These are phyloP conservation scores for Drosophila santomea DNA, from an alignment of 1,140 invertebrate genomes.

Conservation along the genomic window DNA sequence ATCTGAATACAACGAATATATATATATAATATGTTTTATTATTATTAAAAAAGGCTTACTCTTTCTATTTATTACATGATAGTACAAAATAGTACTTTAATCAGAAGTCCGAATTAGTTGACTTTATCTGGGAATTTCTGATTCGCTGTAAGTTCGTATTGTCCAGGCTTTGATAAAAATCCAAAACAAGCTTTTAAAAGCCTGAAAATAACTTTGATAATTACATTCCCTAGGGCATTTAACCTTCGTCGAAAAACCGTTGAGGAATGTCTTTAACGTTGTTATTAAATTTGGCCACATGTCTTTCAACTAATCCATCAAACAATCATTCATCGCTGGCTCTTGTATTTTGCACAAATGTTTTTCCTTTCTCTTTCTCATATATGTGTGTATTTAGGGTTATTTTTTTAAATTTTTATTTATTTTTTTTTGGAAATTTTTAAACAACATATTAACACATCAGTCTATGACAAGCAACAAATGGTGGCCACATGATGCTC, in stretches of 20 bases:
- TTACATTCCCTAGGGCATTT: conserved; percentile 17
- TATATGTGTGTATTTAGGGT: conserved; percentile 5
- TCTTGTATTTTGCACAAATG: conserved; percentile 33
- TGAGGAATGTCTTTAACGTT: conserved; percentile 9
- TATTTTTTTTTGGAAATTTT: conserved; percentile 28
- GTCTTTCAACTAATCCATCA: conserved; percentile 74
- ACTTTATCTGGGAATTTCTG: no score
- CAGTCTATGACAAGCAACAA: conserved; percentile 69
- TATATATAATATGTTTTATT: not conserved
- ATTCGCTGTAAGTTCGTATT: no score
- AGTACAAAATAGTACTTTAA: not conserved
- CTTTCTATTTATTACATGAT: not conserved
- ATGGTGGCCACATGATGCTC: conserved; percentile 73
- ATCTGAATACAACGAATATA: no score
- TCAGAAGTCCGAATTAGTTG: no score
- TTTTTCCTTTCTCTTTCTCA: conserved; percentile 43
- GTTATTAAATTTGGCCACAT: conserved; percentile 39
- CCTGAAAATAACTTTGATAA: not conserved
- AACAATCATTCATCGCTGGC: conserved; percentile 53
- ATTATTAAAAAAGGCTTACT: no score
- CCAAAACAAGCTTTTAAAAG: not conserved
- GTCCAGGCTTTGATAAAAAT: not conserved
- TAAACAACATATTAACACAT: conserved; percentile 78
- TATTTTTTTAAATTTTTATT: not conserved
- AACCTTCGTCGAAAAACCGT: not conserved